phyloP scores from a whole-genome alignment of 2,113 vertebrate genomes.

The Ochotona curzoniae region DNA sequence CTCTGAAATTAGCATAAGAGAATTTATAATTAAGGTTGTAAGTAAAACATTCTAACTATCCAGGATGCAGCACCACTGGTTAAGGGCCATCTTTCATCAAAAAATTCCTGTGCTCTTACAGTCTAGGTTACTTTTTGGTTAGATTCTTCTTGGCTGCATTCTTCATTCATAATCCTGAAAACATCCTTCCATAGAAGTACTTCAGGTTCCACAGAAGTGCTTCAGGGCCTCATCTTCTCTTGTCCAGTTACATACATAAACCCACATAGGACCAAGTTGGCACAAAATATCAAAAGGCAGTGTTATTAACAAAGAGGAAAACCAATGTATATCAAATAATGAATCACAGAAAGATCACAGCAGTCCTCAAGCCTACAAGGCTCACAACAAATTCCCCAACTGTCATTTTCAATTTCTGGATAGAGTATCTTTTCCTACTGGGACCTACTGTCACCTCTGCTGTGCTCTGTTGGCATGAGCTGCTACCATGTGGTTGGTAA shows the following conservation, averaged over 20 bases:
- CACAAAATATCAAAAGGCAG: constrained; percentile 5
- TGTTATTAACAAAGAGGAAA: constrained; percentile 40
- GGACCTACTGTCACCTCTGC: constrained; percentile 60
- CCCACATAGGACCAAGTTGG: background rate
- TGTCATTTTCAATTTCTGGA: constrained; percentile 66
- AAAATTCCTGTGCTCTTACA: background rate
- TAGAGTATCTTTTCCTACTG: constrained; percentile 36
- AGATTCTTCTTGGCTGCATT: background rate
- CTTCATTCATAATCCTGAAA: background rate
- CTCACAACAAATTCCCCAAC: constrained; percentile 50
- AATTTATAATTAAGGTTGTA: constrained; percentile 19
- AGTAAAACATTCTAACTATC: constrained; percentile 32
- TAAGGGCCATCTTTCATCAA: background rate
- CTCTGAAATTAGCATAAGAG: constrained; percentile 8
- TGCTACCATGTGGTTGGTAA: constrained; percentile 58
- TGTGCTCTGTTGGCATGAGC: constrained; percentile 43
- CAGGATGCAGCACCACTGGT: background rate
- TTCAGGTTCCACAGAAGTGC: background rate
- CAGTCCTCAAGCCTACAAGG: background rate
- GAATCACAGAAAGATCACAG: background rate
- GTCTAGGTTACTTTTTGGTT: background rate
- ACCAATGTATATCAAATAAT: background rate
- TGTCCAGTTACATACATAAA: constrained; percentile 2
- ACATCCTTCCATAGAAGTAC: background rate
- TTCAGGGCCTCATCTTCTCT: background rate